Evolutionary conservation across 2,888 invertebrate species (phyloP).

Genomic region (Lepidochrysops patricia): DNA sequence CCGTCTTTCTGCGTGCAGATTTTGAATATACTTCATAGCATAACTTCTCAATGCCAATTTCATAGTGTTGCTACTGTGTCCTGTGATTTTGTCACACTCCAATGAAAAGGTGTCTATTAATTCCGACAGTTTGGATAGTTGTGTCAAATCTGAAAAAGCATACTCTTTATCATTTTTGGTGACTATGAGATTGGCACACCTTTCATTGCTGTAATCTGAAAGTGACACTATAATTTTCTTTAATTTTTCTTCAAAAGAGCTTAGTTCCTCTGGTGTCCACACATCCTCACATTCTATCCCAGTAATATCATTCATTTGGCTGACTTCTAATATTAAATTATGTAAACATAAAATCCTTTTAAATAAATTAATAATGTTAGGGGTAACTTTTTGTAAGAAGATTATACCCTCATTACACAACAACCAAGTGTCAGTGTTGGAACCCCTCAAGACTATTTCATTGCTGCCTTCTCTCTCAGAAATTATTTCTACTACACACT

Average conservation of each 20-base stretch:
- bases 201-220: constrained; percentile 93
- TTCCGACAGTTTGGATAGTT: constrained; percentile 84
- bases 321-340: constrained; percentile 84
- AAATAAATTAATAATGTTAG: constrained; percentile 79
- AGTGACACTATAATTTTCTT: constrained; percentile 86
- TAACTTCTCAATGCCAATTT: constrained; percentile 89
- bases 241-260: constrained; percentile 80
- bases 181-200: constrained; percentile 90
- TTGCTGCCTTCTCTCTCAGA: constrained; percentile 60
- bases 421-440: constrained; percentile 67
- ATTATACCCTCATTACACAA: constrained; percentile 80
- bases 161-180: constrained; percentile 82
- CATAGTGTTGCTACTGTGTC: constrained; percentile 84
- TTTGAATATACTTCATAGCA: constrained; percentile 92
- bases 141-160: constrained; percentile 80
- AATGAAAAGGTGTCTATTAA: constrained; percentile 86
- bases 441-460: constrained; percentile 62
- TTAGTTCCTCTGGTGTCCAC: constrained; percentile 80
- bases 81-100: constrained; percentile 83
- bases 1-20: constrained; percentile 92
- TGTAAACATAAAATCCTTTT: constrained; percentile 83
- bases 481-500: constrained; percentile 85
- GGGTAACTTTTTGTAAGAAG: constrained; percentile 78
- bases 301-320: constrained; percentile 74
- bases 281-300: constrained; percentile 79